Base-by-base conservation (phyloP, 2,113 vertebrate genomes). In the Grammomys dolichurus region DNA sequence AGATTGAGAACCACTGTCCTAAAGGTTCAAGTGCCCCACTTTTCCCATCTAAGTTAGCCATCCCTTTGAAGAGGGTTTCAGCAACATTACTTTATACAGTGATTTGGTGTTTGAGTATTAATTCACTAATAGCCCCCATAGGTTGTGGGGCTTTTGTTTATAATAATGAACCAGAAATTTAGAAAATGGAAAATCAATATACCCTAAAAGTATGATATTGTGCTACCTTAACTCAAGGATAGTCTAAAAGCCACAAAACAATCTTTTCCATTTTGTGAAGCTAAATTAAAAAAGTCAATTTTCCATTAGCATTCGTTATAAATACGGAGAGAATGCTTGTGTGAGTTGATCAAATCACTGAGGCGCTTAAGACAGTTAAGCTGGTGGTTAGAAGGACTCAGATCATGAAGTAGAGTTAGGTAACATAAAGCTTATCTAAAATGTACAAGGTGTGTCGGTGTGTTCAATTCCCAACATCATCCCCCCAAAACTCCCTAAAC, bases 201-300 rank as follows among this genome's bases (percentile, higher is more conserved):
- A 56, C 11, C 20, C 54, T 89, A 82, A 87, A 87, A 56, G 86
- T 63, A 56, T 46, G 87, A 43, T 24, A 60, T 33, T 46, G 10
- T 82, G 75, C 28, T 72, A 22, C 90, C 94, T 89, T 67, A 96
- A 89, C n/a, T 73, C 58, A 65, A 95, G 20, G 48, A 73, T 14
- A 75, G 54, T 76, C 48, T 82, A 95, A 89, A 81, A 91, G 40
- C 67, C 46, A 95, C 86, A 56, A 94, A 85, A 40, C 14, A 80
- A n/a, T 40, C 16, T 56, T 91, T 78, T 70, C 20, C 24, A 87
- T 46, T 93, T 95, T 48, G 33, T 90, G 19, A 90, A 14, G 58
- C 78, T 76, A 56, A 90, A 75, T 56, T 19, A 20, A n/a, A 40
- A 26, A 75, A 90, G 65, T 76, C 58, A 26, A 43, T 12, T 67